A percentile compares a stretch with the other conserved stretches of the same genome.
Conservation (phyloP, 1,140 invertebrate species). For the Heliconius congener region DNA sequence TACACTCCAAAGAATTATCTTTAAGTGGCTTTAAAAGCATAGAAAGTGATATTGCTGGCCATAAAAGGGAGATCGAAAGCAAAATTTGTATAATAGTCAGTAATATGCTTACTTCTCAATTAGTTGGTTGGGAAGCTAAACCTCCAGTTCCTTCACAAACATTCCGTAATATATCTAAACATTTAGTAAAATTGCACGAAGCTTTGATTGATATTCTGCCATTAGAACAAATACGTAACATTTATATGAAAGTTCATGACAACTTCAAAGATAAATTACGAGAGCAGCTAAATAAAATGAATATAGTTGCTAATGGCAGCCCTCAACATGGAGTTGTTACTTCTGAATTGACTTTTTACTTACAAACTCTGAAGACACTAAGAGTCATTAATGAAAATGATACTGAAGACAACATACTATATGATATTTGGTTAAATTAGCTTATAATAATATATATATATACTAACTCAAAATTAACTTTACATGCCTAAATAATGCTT, state of each 20-base stretch:
- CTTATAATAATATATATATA: background rate
- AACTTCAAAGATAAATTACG: constrained; percentile 93
- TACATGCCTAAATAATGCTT: constrained; percentile 8
- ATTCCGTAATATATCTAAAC: constrained; percentile 95
- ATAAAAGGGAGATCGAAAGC: constrained; percentile 94
- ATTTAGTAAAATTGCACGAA: constrained; percentile 96
- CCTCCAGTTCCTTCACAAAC: constrained; percentile 96
- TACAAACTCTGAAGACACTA: constrained; percentile 93
- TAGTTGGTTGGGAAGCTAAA: constrained; percentile 94
- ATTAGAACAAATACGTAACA: constrained; percentile 84
- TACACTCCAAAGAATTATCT: constrained; percentile 74
- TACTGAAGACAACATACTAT: constrained; percentile 87
- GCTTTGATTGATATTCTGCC: constrained; percentile 92
- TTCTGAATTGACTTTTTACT: constrained; percentile 97
- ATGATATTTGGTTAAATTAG: constrained; percentile 90
- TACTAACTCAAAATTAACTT: background rate
- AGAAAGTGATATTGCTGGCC: constrained; percentile 91
- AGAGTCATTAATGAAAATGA: constrained; percentile 89
- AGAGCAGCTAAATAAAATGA: constrained; percentile 91
- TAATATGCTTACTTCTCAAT: constrained; percentile 88
- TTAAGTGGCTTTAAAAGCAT: constrained; percentile 84
- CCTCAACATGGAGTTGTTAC: constrained; percentile 97
- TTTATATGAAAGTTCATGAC: constrained; percentile 92
- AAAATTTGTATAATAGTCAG: constrained; percentile 96
- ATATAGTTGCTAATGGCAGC: constrained; percentile 96